phyloP scores from a whole-genome alignment of 2,113 vertebrate species.

The Phaethon lepturus region DNA sequence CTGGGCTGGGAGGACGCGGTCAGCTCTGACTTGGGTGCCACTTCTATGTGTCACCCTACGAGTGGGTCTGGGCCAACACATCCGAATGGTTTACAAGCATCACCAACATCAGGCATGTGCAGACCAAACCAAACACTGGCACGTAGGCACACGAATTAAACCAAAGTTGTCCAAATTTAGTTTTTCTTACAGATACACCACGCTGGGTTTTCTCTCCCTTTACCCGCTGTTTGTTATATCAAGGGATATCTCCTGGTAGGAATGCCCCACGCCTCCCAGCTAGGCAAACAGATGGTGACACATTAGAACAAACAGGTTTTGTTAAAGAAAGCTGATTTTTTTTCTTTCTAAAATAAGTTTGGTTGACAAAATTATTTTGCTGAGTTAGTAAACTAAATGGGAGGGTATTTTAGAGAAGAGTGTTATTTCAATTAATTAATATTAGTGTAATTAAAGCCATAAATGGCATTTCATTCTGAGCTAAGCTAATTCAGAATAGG shows the following conservation, averaged over 20 bases:
- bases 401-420: not conserved
- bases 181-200: not conserved
- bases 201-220: not conserved
- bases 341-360: not conserved
- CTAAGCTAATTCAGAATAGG: not conserved
- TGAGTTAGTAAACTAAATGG: not conserved
- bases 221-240: not conserved
- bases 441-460: not conserved
- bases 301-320: not conserved
- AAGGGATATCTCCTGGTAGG: not conserved
- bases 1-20: not conserved
- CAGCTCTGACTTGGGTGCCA: not conserved
- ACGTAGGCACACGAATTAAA: not conserved
- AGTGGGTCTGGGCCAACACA: not conserved
- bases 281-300: not conserved
- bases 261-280: not conserved
- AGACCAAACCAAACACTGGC: not conserved
- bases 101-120: too few relatives aligned
- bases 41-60: not conserved
- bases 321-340: not conserved
- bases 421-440: not conserved
- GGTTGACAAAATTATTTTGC: not conserved
- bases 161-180: not conserved
- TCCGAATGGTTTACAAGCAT: not conserved
- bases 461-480: not conserved